Base-by-base conservation (phyloP, 2,113 vertebrate genomes). In the Gyps fulvus region DNA sequence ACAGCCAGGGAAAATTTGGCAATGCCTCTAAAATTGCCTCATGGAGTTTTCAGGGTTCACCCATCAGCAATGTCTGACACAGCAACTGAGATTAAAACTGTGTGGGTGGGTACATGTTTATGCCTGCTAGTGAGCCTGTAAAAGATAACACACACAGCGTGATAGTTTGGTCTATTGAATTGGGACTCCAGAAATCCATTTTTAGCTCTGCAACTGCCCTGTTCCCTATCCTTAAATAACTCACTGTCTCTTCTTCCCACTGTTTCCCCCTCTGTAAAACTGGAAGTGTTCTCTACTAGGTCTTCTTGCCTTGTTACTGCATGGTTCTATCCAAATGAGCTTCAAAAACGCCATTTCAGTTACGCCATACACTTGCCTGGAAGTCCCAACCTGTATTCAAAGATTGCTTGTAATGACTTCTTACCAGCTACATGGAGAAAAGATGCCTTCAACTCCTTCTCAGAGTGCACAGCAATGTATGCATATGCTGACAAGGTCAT, bases 61-160 rank as follows among this genome's bases (percentile, higher is more conserved):
- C 65, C 94, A 78, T 80, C 94, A 84, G 94, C 92, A 65, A 42
- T 11, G 93, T 76, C 89, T 92, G 93, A 93, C 91, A 95, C 94
- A 90, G 87, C 72, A 74, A 80, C 50, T 15, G 71, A 83, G 91
- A 87, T 83, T 70, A 62, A 59, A 57, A 29, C 76, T 23, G 66
- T 22, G 94, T 94, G 95, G 86, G 96, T 38, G 91, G 38, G 81
- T 29, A 63, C 83, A 43, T 62, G 84, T 80, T 81, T 59, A 90
- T 92, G 93, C 96, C 94, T 89, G 82, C 83, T 66, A 80, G 82
- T 20, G 91, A 96, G 96, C 85, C 82, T 97, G 89, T 2, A 38
- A 79, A 67, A 92, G 65, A 85, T 57, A 88, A 70, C 88, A 85
- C 40, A 38, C 67, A 16, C 82, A 57, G 80, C 10, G 13, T 69